Base-by-base conservation (phyloP, 2,113 vertebrate genomes). In the Malurus melanocephalus region DNA sequence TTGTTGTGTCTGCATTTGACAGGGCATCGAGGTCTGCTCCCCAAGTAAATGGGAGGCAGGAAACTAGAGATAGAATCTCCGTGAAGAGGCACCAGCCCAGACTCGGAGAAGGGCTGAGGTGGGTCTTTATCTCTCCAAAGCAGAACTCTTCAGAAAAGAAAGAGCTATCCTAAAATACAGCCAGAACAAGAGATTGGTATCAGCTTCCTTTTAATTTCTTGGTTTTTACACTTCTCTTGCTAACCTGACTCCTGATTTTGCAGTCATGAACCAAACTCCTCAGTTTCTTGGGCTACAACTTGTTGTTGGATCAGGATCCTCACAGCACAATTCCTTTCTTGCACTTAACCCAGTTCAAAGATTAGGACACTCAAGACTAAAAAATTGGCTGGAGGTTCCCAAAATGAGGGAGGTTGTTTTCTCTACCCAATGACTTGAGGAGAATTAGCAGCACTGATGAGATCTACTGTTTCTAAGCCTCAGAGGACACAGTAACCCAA, bases 401-500 rank as follows among this genome's bases (percentile, higher is more conserved):
- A 43, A 67, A 74, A 35, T 1, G 16, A 66, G 48, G 46, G 67
- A 80, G 53, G 30, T 42, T 88, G 77, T 88, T 80, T 87, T 88
- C 45, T 30, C 60, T 3, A 4, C 49, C 40, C 59, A 35, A 6
- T n/a, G 60, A 48, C 56, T 56, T 69, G 57, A 82, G 33, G 12
- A 83, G 68, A 82, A 83, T 71, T 42, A 83, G 68, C 60, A 83
- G 40, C 16, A 61, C 61, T 3, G 33, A 78, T 2, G n/a, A 90
- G 61, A 94, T 84, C 77, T 90, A 18, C 57, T 74, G 61, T 55
- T 89, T 49, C 43, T n/a, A 52, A 78, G 71, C 57, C 65, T 61
- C 86, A 49, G 80, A 95, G 93, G 69, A 88, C 93, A 86, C 7
- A 1, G 33, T 86, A 95, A 94, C 57, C 88, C 69, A 55, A 94